Percentiles rank a stretch among this genome's conserved stretches.
These are phyloP conservation scores for Drosophila subobscura DNA, from an alignment of 1,140 invertebrate species.

Conservation along the genomic window DNA sequence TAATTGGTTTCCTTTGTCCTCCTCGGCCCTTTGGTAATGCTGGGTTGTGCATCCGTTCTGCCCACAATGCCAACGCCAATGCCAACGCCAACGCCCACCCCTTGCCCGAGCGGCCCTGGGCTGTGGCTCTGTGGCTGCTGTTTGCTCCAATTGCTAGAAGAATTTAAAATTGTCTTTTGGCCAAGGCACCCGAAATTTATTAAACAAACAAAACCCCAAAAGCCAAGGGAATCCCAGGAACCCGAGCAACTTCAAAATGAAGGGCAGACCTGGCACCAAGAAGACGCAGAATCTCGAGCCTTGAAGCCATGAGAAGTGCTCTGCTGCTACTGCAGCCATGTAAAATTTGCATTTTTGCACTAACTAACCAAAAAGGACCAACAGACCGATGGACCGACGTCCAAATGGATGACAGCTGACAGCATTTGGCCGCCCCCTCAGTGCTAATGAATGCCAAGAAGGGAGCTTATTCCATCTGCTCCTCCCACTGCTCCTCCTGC, in stretches of 20 bases:
- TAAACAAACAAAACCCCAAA: constrained; percentile 70
- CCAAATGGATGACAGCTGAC: constrained; percentile 51
- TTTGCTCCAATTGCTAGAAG: constrained; percentile 78
- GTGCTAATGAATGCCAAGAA: constrained; percentile 67
- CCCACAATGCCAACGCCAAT: constrained; percentile 26
- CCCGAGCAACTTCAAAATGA: constrained; percentile 31
- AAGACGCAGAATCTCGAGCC: constrained; percentile 36
- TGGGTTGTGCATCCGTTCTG: constrained; percentile 51
- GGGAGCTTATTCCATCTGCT: not conserved
- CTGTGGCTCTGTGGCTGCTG: constrained; percentile 52
- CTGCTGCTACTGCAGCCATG: no score
- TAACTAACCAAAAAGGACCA: constrained; percentile 64
- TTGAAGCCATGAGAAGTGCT: constrained; percentile 40
- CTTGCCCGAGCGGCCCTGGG: constrained; percentile 15
- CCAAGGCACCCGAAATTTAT: constrained; percentile 65
- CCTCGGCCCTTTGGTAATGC: constrained; percentile 45
- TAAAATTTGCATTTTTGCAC: constrained; percentile 70
- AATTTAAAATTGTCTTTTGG: constrained; percentile 80
- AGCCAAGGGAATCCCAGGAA: constrained; percentile 18
- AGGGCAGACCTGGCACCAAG: constrained; percentile 2
- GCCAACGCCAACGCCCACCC: not conserved
- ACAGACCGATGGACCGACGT: constrained; percentile 32
- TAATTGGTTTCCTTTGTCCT: constrained; percentile 82
- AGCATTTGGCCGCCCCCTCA: constrained; percentile 52
- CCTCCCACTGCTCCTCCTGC: not conserved